Percentiles rank a stretch among this genome's conserved stretches.
Conservation (phyloP, 2,797 vertebrate species). For the Alfaro cultratus region DNA sequence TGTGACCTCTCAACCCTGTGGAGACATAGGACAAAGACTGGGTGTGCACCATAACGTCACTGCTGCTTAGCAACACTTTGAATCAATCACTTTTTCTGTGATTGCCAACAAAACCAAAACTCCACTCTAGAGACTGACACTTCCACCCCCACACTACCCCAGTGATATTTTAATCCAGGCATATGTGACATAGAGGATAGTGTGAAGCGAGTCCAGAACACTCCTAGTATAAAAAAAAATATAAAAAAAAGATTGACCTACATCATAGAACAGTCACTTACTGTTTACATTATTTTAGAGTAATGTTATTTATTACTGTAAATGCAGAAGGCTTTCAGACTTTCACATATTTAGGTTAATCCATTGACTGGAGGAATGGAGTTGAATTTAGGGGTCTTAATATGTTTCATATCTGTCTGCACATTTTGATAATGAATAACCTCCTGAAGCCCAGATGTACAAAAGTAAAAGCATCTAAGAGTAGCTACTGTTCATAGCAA, state of each 20-base stretch:
- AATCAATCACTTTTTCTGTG: constrained; percentile 72
- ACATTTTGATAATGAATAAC: constrained; percentile 48
- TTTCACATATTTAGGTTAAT: constrained; percentile 73
- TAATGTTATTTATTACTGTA: constrained; percentile 42
- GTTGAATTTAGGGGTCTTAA: constrained; percentile 62
- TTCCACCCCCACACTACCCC: constrained; percentile 13
- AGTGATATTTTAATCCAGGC: constrained; percentile 60
- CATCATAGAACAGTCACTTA: constrained; percentile 47
- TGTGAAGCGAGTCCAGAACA: constrained; percentile 24
- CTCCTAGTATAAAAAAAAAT: constrained; percentile 35
- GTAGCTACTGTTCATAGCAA: background rate
- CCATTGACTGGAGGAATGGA: constrained; percentile 53
- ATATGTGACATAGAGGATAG: constrained; percentile 41
- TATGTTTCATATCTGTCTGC: constrained; percentile 61
- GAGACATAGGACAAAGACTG: constrained; percentile 58
- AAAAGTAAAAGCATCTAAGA: background rate
- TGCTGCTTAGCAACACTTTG: constrained; percentile 67
- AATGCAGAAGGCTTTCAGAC: constrained; percentile 42
- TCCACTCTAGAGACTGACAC: constrained; percentile 26
- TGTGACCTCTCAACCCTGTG: constrained; percentile 55
- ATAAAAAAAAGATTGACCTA: constrained; percentile 51
- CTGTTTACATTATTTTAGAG: constrained; percentile 60
- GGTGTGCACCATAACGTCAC: constrained; percentile 60
- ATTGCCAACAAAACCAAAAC: constrained; percentile 50
- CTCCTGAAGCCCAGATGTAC: constrained; percentile 3